Base-by-base conservation (phyloP, 2,888 invertebrate genomes). In the Hydropsyche betteni region DNA sequence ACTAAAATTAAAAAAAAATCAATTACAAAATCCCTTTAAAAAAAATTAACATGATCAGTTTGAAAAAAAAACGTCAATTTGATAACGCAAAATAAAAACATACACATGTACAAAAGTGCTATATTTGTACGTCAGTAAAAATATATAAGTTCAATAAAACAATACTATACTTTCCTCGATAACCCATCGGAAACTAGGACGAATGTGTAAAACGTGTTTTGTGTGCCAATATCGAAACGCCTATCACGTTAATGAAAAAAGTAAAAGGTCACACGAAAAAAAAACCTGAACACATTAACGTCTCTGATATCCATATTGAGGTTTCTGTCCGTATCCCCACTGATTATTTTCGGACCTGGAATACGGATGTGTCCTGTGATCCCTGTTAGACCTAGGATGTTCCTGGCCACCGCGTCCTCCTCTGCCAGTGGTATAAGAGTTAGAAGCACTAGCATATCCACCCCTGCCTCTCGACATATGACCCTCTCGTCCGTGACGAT, bases 321-420 rank as follows among this genome's bases (percentile, higher is more conserved):
- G 53, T n/a, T 53, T 70, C 16, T 51, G 53, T n/a, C 75, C 72
- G 44, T 78, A 76, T 0, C 78, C 77, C 78, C 78, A 77, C 53
- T 77, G 78, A 53, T 77, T 77, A 12, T 77, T 68, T 10, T 74
- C 64, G 12, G 64, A 71, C 44, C 78, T 77, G 44, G 36, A 14
- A 38, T 72, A 52, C 24, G 36, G 70, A 24, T 51, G 52, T 2
- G 8, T 53, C 34, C 70, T 52, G 52, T 70, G 34, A n/a, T 72
- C 71, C 64, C 68, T 69, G 12, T 77, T 80, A 74, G 78, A 75
- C 51, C 44, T 61, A 8, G 72, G 36, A 55, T 74, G 38, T 12
- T 74, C 72, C 34, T 38, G 61, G 51, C 78, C 69, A 36, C 68
- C 72, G 34, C 71, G 38, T 51, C 69, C 69, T 16, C 69, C 70